phyloP scores from a whole-genome alignment of 2,113 vertebrate genomes.

The Syngnathus floridae region DNA sequence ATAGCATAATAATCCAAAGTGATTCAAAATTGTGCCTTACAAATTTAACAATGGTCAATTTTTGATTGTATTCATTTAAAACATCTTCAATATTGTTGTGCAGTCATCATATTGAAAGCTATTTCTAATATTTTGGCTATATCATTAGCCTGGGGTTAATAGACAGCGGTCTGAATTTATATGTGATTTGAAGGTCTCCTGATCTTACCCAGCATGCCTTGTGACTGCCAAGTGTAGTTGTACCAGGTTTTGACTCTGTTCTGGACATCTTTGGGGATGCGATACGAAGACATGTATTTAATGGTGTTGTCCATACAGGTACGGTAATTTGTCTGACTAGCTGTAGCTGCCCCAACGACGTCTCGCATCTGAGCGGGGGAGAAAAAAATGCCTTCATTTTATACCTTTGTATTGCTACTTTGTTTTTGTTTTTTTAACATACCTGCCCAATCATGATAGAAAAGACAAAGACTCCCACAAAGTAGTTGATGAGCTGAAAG shows the following conservation, averaged over 20 bases:
- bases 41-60: not conserved
- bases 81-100: not conserved
- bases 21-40: not conserved
- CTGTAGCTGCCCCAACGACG: conserved; percentile 88
- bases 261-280: conserved; percentile 85
- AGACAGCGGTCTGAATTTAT: too few species aligned
- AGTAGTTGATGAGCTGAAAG: conserved; percentile 96
- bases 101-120: not conserved
- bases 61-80: not conserved
- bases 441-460: conserved; percentile 99
- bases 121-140: not conserved
- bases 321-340: conserved; percentile 88
- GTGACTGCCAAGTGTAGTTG: conserved; percentile 94
- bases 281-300: conserved; percentile 94
- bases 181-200: not conserved
- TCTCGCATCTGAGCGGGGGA: conserved; percentile 83
- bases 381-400: not conserved
- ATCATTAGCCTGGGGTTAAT: not conserved
- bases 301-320: conserved; percentile 93
- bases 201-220: conserved; percentile 96
- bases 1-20: not conserved
- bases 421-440: conserved; percentile 6
- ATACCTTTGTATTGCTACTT: not conserved
- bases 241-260: conserved; percentile 96
- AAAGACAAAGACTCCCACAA: conserved; percentile 92